phyloP scores from a whole-genome alignment of 2,797 vertebrate species.

The Vireo griseus region DNA sequence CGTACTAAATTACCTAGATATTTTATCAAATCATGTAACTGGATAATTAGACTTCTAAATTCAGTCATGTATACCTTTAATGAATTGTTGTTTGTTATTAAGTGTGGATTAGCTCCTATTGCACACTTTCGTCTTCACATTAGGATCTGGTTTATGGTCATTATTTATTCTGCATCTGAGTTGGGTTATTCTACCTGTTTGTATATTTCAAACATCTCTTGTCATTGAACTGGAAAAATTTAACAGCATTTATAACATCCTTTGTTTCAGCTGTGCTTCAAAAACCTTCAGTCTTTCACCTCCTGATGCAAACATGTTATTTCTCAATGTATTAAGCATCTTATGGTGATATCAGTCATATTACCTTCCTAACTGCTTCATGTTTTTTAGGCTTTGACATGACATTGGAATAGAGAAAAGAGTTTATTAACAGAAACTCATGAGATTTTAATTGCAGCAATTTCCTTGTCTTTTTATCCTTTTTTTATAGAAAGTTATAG shows the following conservation, averaged over 20 bases:
- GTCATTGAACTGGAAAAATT: background rate
- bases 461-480: background rate
- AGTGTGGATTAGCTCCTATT: background rate
- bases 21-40: slow-evolving; percentile 35
- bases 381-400: background rate
- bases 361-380: background rate
- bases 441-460: background rate
- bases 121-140: background rate
- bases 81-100: slow-evolving; percentile 49
- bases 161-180: background rate
- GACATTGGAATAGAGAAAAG: background rate
- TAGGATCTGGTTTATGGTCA: background rate
- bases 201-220: background rate
- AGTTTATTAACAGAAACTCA: background rate
- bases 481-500: background rate
- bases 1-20: slow-evolving; percentile 2
- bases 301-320: background rate
- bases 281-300: background rate
- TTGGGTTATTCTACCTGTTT: background rate
- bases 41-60: slow-evolving; percentile 41
- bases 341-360: background rate
- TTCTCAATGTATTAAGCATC: background rate
- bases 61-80: slow-evolving; percentile 10
- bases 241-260: background rate
- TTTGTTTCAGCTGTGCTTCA: background rate